Evolutionary conservation across 2,797 vertebrate genomes (phyloP).

Genomic region (Limnodromus scolopaceus): DNA sequence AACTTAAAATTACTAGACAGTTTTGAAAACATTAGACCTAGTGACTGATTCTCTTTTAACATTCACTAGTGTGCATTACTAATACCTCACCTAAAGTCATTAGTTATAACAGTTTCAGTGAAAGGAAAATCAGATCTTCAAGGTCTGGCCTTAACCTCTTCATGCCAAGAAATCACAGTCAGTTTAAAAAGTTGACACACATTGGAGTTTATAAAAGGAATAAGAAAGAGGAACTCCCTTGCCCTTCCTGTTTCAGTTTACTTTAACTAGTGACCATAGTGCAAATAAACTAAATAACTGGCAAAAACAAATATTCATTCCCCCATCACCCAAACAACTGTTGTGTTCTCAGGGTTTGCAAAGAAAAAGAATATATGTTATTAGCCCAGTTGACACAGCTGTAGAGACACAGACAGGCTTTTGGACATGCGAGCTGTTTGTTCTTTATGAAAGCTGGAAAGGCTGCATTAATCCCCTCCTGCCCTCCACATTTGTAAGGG

Average conservation of each 20-base stretch:
- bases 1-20: background rate
- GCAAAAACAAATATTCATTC: slow-evolving; percentile 47
- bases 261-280: slow-evolving; percentile 6
- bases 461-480: background rate
- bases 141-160: background rate
- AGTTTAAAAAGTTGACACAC: background rate
- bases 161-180: background rate
- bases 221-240: background rate
- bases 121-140: background rate
- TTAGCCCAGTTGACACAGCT: slow-evolving; percentile 12
- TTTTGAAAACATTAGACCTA: background rate
- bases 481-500: background rate
- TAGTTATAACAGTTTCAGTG: background rate
- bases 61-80: background rate
- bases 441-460: slow-evolving; percentile 14
- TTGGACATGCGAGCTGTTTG: background rate
- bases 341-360: slow-evolving; percentile 18
- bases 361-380: background rate
- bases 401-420: background rate
- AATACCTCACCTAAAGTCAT: background rate
- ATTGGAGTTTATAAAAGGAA: background rate
- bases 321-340: background rate
- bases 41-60: background rate
- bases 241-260: slow-evolving; percentile 38
- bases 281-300: slow-evolving; percentile 47